Evolutionary conservation across 2,888 invertebrate species (phyloP).

Genomic region (Sinhomidia bicolor): DNA sequence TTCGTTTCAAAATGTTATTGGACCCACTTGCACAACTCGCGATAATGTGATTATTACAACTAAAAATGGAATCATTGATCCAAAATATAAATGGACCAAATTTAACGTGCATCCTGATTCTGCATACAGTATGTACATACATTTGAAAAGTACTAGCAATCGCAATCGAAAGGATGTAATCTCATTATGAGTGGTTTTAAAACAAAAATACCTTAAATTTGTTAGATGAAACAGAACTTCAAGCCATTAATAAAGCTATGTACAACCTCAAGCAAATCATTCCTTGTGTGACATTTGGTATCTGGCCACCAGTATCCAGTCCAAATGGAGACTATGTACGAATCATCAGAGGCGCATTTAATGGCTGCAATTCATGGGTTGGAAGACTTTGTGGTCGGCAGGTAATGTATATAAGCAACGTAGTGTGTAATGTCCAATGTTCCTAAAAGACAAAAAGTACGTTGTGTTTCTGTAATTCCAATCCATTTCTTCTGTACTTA

Average conservation of each 20-base stretch:
- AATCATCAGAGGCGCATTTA: constrained; percentile 47
- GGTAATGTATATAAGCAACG: too few relatives aligned
- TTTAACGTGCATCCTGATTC: constrained; percentile 53
- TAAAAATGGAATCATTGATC: constrained; percentile 63
- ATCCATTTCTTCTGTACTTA: too few relatives aligned
- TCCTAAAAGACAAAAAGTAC: too few relatives aligned
- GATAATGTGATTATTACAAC: neutral
- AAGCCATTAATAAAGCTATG: constrained; percentile 62
- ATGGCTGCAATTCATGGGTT: constrained; percentile 64
- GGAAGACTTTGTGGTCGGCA: constrained; percentile 66
- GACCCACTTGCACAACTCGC: constrained; percentile 46
- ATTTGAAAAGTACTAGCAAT: too few relatives aligned
- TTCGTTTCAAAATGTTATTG: constrained; percentile 46
- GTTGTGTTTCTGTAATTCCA: too few relatives aligned
- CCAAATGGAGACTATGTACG: constrained; percentile 69
- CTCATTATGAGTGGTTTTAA: too few relatives aligned
- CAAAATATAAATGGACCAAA: constrained; percentile 59
- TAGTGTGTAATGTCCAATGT: too few relatives aligned
- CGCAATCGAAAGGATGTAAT: too few relatives aligned
- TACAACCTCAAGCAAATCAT: too few relatives aligned
- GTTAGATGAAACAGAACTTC: too few relatives aligned
- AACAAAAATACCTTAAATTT: too few relatives aligned
- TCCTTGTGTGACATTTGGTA: constrained; percentile 59
- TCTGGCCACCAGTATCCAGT: constrained; percentile 59
- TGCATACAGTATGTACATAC: constrained; percentile 47